phyloP scores from a whole-genome alignment of 2,888 invertebrate species.

The Scaptomyza parva region DNA sequence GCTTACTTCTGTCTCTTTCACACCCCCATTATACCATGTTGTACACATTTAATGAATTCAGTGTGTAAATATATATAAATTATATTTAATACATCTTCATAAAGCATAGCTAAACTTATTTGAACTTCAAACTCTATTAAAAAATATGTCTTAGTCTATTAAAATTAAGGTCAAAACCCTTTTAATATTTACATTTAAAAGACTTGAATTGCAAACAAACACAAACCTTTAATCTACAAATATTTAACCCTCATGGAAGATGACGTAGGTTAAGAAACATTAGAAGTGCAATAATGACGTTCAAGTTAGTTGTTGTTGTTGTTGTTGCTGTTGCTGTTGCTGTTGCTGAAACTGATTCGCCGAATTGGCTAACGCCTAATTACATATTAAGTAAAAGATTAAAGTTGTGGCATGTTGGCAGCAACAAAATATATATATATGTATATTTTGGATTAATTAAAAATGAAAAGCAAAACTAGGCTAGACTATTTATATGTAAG shows the following conservation, averaged over 20 bases:
- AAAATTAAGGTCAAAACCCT: no score
- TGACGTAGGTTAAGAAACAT: constrained; percentile 40
- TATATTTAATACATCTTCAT: no score
- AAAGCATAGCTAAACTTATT: no score
- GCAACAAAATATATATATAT: neutral
- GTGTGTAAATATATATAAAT: no score
- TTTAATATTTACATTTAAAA: neutral
- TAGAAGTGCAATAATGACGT: constrained; percentile 47
- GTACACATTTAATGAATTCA: no score
- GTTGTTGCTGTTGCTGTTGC: constrained; percentile 2
- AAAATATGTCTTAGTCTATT: no score
- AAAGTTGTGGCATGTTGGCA: constrained; percentile 37
- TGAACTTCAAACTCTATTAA: no score
- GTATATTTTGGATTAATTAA: constrained; percentile 43
- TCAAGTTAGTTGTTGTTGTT: neutral
- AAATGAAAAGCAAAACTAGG: constrained; percentile 26
- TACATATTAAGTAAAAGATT: constrained; percentile 41
- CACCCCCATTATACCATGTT: no score
- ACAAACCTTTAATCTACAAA: neutral
- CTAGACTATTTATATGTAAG: constrained; percentile 24
- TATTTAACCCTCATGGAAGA: neutral
- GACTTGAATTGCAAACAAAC: neutral
- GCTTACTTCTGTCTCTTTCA: no score
- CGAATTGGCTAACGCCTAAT: constrained; percentile 44
- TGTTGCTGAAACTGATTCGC: constrained; percentile 19